Base-by-base conservation (phyloP, 2,113 vertebrate genomes). In the Lathamus discolor region DNA sequence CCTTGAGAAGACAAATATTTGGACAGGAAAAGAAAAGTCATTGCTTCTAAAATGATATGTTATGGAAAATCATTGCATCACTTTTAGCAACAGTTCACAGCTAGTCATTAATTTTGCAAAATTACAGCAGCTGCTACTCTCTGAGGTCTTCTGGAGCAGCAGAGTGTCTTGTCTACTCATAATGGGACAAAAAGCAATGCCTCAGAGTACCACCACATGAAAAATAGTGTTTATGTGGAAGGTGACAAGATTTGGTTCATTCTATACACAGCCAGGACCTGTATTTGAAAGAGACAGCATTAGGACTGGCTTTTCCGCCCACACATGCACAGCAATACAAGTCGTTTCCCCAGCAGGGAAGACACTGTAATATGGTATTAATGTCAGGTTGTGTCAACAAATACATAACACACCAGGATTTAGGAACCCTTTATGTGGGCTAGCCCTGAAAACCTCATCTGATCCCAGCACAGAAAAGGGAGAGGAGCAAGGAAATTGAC, bases 1-100 rank as follows among this genome's bases (percentile, higher is more conserved):
- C 88, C 83, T 86, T 92, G 52, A 92, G 79, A 93, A 94, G 95
- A 94, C 83, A 95, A 96, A 96, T 95, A 96, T 96, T 96, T 96
- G 92, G 83, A 94, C 59, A 93, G 66, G 77, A 88, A 91, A 94
- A 94, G 76, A 90, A 86, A 94, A 97, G 81, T 69, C 69, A 39
- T 55, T 76, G 31, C 81, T 96, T 92, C 62, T 83, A 69, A 96
- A 92, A 94, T 92, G 70, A 69, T 92, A 81, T 79, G 80, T 93
- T 93, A 89, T 87, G 96, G 92, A 95, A 96, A 96, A 82, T 82
- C 44, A 17, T 96, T 92, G 74, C 92, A 70, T 93, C 84, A 80
- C 72, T 95, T 94, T 70, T 80, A 63, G 79, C 90, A 83, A 79
- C n/a, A 75, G 77, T 70, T 96, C 83, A 89, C 77, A 85, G 70